Conservation (phyloP, 2,888 invertebrate species). For the Acleris holmiana region DNA sequence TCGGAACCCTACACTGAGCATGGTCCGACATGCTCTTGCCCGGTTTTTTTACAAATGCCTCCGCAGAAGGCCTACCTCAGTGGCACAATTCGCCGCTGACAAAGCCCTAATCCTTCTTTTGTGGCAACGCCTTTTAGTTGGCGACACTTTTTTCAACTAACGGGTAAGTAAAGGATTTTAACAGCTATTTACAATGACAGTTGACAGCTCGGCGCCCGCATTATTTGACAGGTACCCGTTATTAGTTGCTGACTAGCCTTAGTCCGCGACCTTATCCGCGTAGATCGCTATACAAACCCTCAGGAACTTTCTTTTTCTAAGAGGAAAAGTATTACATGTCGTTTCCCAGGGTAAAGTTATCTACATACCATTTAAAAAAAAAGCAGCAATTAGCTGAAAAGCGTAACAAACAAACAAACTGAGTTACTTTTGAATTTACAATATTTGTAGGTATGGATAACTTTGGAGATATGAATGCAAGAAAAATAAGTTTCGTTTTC, state of each 20-base stretch:
- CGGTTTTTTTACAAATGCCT: conserved; percentile 1
- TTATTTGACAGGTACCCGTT: neutral
- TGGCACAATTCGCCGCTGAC: conserved; percentile 47
- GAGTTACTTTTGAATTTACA: too few relatives aligned
- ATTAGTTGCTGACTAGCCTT: neutral
- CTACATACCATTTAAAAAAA: too few relatives aligned
- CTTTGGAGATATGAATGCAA: too few relatives aligned
- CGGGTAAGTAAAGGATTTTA: conserved; percentile 6
- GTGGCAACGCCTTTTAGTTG: conserved; percentile 45
- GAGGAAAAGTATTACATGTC: too few relatives aligned
- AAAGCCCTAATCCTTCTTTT: conserved; percentile 56
- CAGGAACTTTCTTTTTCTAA: too few relatives aligned
- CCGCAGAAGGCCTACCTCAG: conserved; percentile 7
- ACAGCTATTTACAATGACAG: conserved; percentile 5
- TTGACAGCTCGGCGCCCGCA: conserved; percentile 12
- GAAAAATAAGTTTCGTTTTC: too few relatives aligned
- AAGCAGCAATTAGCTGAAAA: too few relatives aligned
- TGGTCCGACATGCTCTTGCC: too few relatives aligned
- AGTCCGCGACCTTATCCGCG: neutral
- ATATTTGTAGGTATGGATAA: too few relatives aligned
- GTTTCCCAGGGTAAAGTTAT: too few relatives aligned
- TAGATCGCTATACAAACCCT: neutral
- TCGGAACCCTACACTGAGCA: too few relatives aligned
- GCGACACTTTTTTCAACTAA: conserved; percentile 40
- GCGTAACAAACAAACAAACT: too few relatives aligned